These are phyloP conservation scores for Aplochiton taeniatus DNA, from an alignment of 2,797 vertebrate genomes.

Conservation along the genomic window DNA sequence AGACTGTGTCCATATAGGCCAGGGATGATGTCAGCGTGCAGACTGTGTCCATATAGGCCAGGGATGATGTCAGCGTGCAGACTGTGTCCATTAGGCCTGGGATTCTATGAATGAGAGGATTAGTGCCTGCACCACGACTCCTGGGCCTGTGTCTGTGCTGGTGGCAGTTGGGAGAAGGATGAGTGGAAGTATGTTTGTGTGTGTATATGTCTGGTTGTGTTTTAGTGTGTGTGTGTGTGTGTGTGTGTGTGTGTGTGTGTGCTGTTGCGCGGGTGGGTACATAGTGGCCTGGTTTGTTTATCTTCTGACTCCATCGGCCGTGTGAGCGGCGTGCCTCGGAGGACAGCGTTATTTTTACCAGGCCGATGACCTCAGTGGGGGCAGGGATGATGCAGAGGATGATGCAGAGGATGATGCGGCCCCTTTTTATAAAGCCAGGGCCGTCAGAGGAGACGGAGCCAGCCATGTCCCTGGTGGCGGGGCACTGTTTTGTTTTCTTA, in stretches of 20 bases:
- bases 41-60: background rate
- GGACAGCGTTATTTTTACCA: slow-evolving; percentile 62
- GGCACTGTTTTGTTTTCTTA: slow-evolving; percentile 69
- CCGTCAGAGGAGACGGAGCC: slow-evolving; percentile 37
- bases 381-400: slow-evolving; percentile 47
- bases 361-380: slow-evolving; percentile 63
- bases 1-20: too few relatives aligned
- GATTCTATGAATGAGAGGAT: slow-evolving; percentile 42
- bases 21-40: too few relatives aligned
- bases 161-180: slow-evolving; percentile 10
- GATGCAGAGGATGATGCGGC: slow-evolving; percentile 42
- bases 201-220: too few relatives aligned
- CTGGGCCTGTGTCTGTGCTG: slow-evolving; percentile 22
- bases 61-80: slow-evolving; percentile 44
- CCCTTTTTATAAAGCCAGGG: slow-evolving; percentile 57
- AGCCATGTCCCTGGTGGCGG: slow-evolving; percentile 58
- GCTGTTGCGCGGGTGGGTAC: background rate
- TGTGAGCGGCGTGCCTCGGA: slow-evolving; percentile 47
- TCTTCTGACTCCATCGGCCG: slow-evolving; percentile 42
- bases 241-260: background rate
- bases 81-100: slow-evolving; percentile 33
- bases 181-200: background rate
- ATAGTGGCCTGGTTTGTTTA: too few relatives aligned
- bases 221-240: background rate
- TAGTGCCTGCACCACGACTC: slow-evolving; percentile 17